These are phyloP conservation scores for Eira barbara DNA, from an alignment of 2,113 vertebrate genomes.

Conservation along the genomic window DNA sequence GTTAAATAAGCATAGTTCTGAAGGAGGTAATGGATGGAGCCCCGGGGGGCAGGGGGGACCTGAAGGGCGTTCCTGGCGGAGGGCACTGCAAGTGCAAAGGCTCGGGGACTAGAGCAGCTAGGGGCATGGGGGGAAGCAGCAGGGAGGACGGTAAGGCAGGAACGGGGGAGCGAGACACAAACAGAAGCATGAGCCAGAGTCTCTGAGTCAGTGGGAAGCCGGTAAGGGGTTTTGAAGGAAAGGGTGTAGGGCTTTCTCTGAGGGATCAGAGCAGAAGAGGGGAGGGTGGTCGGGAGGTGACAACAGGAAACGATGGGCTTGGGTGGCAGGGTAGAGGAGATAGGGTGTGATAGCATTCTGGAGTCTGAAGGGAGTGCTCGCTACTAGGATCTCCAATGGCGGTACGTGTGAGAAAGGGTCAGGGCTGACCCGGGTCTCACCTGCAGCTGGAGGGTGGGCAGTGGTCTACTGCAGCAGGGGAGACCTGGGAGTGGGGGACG, in stretches of 20 bases:
- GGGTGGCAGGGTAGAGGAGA: background rate
- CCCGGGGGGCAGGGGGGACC: no score
- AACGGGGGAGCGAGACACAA: background rate
- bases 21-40: background rate
- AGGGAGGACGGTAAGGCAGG: background rate
- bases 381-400: no score
- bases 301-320: background rate
- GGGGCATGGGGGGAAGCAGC: background rate
- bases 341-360: background rate
- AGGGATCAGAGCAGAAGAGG: background rate
- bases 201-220: background rate
- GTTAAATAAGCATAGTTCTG: background rate
- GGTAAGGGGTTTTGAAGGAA: background rate
- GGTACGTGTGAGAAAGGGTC: background rate
- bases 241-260: background rate
- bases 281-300: background rate
- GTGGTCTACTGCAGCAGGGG: background rate
- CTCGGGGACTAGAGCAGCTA: background rate
- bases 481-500: accelerated
- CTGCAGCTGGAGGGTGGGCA: background rate
- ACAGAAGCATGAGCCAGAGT: background rate
- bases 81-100: background rate
- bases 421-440: background rate
- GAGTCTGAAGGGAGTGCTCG: background rate
- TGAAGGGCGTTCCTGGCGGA: background rate